phyloP scores from a whole-genome alignment of 1,140 invertebrate species.

The Scaptomyza graminum region DNA sequence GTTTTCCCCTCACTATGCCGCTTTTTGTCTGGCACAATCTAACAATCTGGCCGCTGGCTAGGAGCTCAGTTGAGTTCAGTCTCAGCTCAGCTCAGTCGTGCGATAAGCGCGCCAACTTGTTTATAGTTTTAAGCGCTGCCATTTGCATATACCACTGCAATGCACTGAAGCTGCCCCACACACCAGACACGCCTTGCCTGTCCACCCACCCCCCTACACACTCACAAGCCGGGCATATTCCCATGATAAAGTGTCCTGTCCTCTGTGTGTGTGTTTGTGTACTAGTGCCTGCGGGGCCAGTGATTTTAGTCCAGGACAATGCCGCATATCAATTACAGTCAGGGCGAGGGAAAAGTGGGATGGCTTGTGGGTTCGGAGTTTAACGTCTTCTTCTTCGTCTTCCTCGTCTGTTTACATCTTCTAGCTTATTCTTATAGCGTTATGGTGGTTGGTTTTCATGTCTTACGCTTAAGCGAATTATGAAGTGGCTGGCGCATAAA shows the following conservation, averaged over 20 bases:
- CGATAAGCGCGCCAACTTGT: slow-evolving; percentile 50
- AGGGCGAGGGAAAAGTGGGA: neutral
- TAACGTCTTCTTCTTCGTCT: slow-evolving; percentile 5
- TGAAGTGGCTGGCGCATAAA: slow-evolving; percentile 83
- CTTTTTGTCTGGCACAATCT: slow-evolving; percentile 4
- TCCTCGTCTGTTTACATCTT: neutral
- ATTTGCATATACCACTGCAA: slow-evolving; percentile 52
- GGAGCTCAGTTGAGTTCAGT: neutral
- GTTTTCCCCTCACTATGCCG: too few species aligned
- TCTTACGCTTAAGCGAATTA: slow-evolving; percentile 79
- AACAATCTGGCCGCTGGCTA: slow-evolving; percentile 19
- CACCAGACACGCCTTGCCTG: neutral
- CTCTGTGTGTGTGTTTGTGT: neutral
- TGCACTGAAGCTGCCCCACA: neutral
- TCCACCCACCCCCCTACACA: neutral
- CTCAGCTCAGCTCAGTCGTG: slow-evolving; percentile 11
- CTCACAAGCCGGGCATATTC: slow-evolving; percentile 51
- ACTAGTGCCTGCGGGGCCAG: slow-evolving; percentile 57
- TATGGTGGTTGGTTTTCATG: slow-evolving; percentile 44
- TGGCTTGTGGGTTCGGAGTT: neutral
- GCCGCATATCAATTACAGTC: slow-evolving; percentile 41
- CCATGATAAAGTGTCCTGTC: slow-evolving; percentile 59
- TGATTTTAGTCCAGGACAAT: slow-evolving; percentile 29
- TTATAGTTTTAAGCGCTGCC: slow-evolving; percentile 68
- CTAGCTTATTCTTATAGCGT: slow-evolving; percentile 21